Percentiles rank a stretch among this genome's conserved stretches.
Evolutionary conservation across 2,113 vertebrate genomes (phyloP).

Genomic region (Semnopithecus entellus): DNA sequence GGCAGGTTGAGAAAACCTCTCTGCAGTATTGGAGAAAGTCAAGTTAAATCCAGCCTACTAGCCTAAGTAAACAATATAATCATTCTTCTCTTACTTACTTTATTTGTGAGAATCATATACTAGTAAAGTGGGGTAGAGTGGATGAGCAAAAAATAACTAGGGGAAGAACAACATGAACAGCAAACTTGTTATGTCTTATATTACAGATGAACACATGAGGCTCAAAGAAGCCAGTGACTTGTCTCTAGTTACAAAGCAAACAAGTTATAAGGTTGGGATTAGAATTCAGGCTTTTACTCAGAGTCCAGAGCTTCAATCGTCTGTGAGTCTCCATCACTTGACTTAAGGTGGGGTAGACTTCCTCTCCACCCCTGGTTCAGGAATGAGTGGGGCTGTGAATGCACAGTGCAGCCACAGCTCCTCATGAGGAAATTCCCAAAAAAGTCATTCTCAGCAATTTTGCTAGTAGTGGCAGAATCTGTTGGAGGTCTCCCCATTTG

Average conservation of each 20-base stretch:
- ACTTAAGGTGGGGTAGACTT: too few species aligned
- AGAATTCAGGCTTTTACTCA: not conserved
- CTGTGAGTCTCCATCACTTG: fast-evolving
- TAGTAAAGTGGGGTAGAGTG: not conserved
- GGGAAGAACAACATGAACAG: fast-evolving
- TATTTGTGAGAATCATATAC: not conserved
- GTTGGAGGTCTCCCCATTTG: not conserved
- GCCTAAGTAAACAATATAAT: not conserved
- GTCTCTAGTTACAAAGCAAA: not conserved
- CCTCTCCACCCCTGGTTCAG: fast-evolving
- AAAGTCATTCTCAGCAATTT: not conserved
- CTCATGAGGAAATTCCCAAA: not conserved
- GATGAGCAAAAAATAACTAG: not conserved
- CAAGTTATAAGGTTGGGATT: not conserved
- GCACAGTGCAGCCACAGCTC: too few species aligned
- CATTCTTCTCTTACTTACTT: not conserved
- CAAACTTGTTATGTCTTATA: not conserved
- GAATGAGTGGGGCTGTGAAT: fast-evolving
- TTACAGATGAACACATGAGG: not conserved
- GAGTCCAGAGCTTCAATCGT: not conserved
- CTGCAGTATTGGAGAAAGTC: not conserved
- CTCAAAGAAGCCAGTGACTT: not conserved
- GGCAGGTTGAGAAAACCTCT: not conserved
- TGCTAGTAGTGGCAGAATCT: not conserved
- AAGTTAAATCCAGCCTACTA: not conserved